Evolutionary conservation across 2,113 vertebrate species (phyloP).

Genomic region (Callaeas wilsoni): DNA sequence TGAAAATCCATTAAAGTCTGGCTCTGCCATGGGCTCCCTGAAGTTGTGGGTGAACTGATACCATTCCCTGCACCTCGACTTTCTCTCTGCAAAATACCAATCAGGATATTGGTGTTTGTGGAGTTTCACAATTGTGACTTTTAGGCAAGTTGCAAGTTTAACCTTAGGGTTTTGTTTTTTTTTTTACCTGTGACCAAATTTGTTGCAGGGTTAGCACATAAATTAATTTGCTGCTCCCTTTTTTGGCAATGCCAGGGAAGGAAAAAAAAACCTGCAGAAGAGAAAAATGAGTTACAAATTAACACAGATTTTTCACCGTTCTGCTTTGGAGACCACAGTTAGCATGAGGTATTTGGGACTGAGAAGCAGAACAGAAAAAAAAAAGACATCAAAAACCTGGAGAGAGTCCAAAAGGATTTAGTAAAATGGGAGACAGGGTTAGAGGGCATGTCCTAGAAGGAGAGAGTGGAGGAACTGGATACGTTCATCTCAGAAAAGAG

Average conservation of each 20-base stretch:
- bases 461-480: slow-evolving; percentile 63
- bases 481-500: not conserved
- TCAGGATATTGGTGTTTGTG: not conserved
- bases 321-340: not conserved
- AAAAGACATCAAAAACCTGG: slow-evolving; percentile 47
- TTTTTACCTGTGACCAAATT: not conserved
- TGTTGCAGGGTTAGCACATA: not conserved
- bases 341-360: not conserved
- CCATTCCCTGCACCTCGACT: not conserved
- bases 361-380: not conserved
- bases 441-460: slow-evolving; percentile 65
- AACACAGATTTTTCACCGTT: not conserved
- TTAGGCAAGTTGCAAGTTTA: not conserved
- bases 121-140: not conserved
- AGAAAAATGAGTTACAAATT: not conserved
- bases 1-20: slow-evolving; percentile 46
- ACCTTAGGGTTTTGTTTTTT: not conserved
- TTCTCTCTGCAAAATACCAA: not conserved
- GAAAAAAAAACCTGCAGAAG: not conserved
- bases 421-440: slow-evolving; percentile 42
- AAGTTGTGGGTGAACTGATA: not conserved
- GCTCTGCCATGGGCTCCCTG: not conserved
- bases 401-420: slow-evolving; percentile 48
- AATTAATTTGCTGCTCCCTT: not conserved
- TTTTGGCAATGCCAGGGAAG: not conserved